Evolutionary conservation across 2,888 invertebrate genomes (phyloP), one percentile per base, ranked within the genome.

Genomic region (Scaptomyza polygonia): DNA sequence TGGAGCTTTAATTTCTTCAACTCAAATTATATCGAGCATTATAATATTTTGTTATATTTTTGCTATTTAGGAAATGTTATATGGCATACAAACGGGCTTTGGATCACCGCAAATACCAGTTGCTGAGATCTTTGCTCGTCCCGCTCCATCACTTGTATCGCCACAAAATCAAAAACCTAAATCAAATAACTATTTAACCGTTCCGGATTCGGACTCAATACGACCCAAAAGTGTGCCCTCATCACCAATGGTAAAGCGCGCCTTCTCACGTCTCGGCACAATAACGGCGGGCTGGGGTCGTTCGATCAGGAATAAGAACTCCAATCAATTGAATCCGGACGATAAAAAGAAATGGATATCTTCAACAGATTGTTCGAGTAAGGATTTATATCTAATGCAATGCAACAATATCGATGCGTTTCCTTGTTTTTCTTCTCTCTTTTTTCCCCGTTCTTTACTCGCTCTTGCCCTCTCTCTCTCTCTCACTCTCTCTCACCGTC

Each of bases 21-120:
- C 6, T n/a, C n/a, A n/a, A n/a, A n/a, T n/a, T n/a, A n/a, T n/a
- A n/a, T n/a, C n/a, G n/a, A n/a, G n/a, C n/a, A n/a, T n/a, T n/a
- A n/a, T n/a, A n/a, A n/a, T n/a, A n/a, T n/a, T n/a, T n/a, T n/a
- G n/a, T n/a, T n/a, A n/a, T n/a, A n/a, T n/a, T n/a, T n/a, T n/a
- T n/a, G n/a, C n/a, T n/a, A n/a, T n/a, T n/a, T n/a, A 98, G 93
- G 97, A 98, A 92, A 97, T 98, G 97, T 92, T 98, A 51, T 98
- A 98, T 91, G 98, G 98, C 61, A 97, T 98, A 86, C 97, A 97
- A 90, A 96, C 97, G 0, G 97, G 97, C 53, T 97, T 97, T 89
- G 97, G 97, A 4, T 97, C 97, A 47, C 97, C 97, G 0, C 97
- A 97, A 92, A 97, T 97, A 71, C 97, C 97, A 0, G 97, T 97